Base-by-base conservation (phyloP, 2,888 invertebrate species). In the Euplagia quadripunctaria region DNA sequence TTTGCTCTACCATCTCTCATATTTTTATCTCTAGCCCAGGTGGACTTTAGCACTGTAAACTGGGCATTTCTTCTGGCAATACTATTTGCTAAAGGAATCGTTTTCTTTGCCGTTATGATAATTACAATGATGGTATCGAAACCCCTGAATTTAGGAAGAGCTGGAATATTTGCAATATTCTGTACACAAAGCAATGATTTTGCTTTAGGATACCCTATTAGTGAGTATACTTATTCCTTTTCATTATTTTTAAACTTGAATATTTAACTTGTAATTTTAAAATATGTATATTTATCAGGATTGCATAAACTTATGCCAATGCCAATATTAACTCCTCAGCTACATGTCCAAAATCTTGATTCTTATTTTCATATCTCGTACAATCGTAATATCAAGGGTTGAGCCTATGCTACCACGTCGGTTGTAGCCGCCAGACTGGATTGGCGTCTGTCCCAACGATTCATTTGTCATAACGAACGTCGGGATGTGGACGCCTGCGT, bases 181-280 rank as follows among this genome's bases (percentile, higher is more conserved):
- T 98, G 98, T 85, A 99, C 99, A 0, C 99, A 99, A 91, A 99
- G 99, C 90, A 99, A 99, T 96, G 99, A 99, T 93, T 99, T 99
- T 95, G 99, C 99, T 41, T 97, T 99, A 84, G 99, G 99, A 78
- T 99, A 98, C 94, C 99, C 99, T 9, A 99, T 99, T 85, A 97
- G 99, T 98, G 96, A 97, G 95, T 94, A 82, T 75, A 8, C 51
- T 72, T 71, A 43, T 43, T 61, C 12, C 16, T 46, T 16, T 49
- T 8, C 11, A 9, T 43, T 14, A n/a, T 31, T 16, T 66, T 14
- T 66, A n/a, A 51, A 31, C 31, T 11, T 46, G 7, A 46, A 67
- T 11, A 17, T 66, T 20, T 66, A 46, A 46, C 43, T 46, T 46
- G 6, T 8, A 46, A 46, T 46, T 46, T 6, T 46, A 46, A 46